These are phyloP conservation scores for Microctenopoma stevenorrisi DNA, from an alignment of 2,797 vertebrate species.

Conservation along the genomic window DNA sequence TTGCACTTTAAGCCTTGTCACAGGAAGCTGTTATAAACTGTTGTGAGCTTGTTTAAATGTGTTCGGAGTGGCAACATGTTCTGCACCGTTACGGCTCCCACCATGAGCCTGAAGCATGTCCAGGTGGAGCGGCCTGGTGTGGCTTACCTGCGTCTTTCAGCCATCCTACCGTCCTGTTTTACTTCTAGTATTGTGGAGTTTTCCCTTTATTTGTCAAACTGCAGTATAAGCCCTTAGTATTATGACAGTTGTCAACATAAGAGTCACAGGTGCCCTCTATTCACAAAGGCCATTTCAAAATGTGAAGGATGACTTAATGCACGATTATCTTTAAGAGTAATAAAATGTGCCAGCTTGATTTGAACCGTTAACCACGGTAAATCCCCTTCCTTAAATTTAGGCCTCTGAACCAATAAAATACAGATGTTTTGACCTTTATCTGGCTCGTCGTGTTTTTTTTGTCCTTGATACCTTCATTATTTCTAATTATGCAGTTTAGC, in stretches of 20 bases:
- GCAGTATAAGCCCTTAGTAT: too few relatives aligned
- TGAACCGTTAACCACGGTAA: constrained; percentile 14
- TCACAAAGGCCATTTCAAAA: background rate
- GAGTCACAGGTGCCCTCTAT: background rate
- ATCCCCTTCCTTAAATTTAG: constrained; percentile 43
- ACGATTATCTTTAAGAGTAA: background rate
- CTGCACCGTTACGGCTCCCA: too few relatives aligned
- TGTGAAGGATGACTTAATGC: background rate
- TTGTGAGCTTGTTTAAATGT: background rate
- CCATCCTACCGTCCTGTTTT: background rate
- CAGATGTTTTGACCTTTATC: constrained; percentile 61
- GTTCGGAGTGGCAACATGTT: background rate
- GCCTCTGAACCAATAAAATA: constrained; percentile 84
- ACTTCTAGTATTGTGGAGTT: too few relatives aligned
- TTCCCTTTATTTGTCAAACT: too few relatives aligned
- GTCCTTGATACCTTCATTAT: constrained; percentile 49
- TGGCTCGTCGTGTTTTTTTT: constrained; percentile 14
- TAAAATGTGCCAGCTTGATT: background rate
- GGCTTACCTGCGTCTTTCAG: background rate
- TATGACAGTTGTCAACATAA: background rate
- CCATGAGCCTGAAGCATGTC: too few relatives aligned
- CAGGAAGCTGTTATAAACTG: background rate
- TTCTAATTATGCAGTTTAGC: constrained; percentile 29
- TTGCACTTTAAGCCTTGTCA: background rate
- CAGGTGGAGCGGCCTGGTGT: too few relatives aligned